Percentiles rank a stretch among this genome's conserved stretches.
Conservation (phyloP, 1,140 invertebrate genomes). For the Lepidurus packardi region DNA sequence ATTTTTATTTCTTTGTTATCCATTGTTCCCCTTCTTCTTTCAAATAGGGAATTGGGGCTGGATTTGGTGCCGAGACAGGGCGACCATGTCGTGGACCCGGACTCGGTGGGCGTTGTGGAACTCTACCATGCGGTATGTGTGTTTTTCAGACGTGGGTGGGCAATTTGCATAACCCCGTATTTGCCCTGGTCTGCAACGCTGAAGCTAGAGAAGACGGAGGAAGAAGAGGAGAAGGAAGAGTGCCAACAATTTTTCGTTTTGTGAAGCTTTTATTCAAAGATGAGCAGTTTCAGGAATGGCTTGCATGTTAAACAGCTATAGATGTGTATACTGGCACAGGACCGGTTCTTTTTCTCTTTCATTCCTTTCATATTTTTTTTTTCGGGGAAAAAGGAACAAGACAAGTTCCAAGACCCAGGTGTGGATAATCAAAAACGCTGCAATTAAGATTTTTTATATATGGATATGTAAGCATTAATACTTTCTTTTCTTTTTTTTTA, state of each 20-base stretch:
- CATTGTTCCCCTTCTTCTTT: background rate
- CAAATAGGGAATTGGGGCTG: conserved; percentile 75
- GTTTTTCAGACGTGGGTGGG: background rate
- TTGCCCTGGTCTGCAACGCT: background rate
- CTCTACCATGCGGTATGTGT: conserved; percentile 68
- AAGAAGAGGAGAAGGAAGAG: background rate
- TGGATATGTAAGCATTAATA: conserved; percentile 34
- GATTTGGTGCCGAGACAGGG: conserved; percentile 84
- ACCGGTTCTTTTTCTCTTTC: conserved; percentile 3
- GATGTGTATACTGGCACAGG: background rate
- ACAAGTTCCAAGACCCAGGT: background rate
- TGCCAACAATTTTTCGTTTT: background rate
- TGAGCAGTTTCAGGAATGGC: conserved; percentile 23
- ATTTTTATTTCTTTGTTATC: conserved; percentile 1
- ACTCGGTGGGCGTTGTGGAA: conserved; percentile 77
- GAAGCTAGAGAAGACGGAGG: background rate
- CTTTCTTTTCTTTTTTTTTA: conserved; percentile 39
- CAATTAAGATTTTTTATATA: conserved; percentile 31
- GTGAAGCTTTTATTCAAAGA: conserved; percentile 1
- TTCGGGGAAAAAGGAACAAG: background rate
- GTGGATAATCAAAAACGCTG: background rate
- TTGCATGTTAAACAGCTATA: conserved; percentile 31
- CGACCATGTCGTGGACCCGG: conserved; percentile 74
- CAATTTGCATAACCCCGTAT: background rate
- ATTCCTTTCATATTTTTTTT: background rate